phyloP scores from a whole-genome alignment of 2,113 vertebrate species.

The Varanus salvator region DNA sequence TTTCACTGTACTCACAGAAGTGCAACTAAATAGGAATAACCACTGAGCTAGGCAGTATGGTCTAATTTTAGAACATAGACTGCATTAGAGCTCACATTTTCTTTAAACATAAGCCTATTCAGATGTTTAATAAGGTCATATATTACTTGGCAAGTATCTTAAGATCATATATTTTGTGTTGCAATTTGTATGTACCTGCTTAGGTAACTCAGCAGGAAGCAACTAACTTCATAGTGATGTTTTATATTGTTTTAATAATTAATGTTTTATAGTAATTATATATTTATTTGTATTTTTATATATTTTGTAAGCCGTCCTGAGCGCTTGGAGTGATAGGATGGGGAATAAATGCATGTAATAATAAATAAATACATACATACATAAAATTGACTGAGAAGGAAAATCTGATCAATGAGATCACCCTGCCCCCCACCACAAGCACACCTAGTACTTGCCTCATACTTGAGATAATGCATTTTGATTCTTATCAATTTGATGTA shows the following conservation, averaged over 20 bases:
- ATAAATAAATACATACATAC: too few relatives aligned
- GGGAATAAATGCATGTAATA: too few relatives aligned
- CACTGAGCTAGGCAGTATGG: background rate
- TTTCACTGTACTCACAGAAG: background rate
- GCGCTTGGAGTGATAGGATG: too few relatives aligned
- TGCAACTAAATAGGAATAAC: background rate
- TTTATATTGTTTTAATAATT: too few relatives aligned
- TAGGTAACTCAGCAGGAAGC: background rate
- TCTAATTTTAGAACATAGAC: background rate
- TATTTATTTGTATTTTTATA: too few relatives aligned
- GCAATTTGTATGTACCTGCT: background rate
- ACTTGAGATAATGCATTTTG: conserved; percentile 30
- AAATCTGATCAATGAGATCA: background rate
- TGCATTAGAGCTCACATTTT: background rate
- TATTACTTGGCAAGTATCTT: background rate
- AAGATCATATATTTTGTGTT: background rate
- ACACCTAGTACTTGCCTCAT: background rate
- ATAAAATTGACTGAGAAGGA: background rate
- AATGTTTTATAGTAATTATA: too few relatives aligned
- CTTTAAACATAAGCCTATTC: background rate
- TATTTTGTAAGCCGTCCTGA: too few relatives aligned
- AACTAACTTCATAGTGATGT: background rate
- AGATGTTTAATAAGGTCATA: background rate
- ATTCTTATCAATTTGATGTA: background rate
- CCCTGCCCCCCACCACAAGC: too few relatives aligned